Conservation (phyloP, 2,113 vertebrate genomes). For the Sturnus vulgaris region DNA sequence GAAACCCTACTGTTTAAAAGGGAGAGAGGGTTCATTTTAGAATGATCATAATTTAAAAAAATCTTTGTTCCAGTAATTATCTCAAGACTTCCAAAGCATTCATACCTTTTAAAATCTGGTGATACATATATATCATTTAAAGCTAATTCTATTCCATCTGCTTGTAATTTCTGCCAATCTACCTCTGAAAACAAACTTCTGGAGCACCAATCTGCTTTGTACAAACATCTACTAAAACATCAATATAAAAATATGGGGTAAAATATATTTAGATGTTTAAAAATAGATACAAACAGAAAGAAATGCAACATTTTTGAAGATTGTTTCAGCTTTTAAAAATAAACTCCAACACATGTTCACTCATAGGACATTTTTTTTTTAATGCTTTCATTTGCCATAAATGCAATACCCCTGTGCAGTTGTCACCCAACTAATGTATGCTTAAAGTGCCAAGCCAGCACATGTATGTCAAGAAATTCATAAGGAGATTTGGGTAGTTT, state of each 20-base stretch:
- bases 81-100: constrained; percentile 6
- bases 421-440: background rate
- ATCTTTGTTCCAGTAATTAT: background rate
- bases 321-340: background rate
- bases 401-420: background rate
- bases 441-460: background rate
- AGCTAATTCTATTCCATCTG: background rate
- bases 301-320: background rate
- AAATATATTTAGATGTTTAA: background rate
- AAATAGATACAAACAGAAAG: background rate
- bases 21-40: constrained; percentile 20
- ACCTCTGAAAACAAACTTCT: background rate
- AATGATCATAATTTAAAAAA: constrained; percentile 19
- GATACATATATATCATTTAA: background rate
- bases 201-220: background rate
- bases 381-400: background rate
- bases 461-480: background rate
- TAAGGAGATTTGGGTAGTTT: background rate
- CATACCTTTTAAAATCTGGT: background rate
- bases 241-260: background rate
- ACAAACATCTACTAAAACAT: background rate
- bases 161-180: background rate
- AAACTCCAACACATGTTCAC: background rate
- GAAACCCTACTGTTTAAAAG: constrained; percentile 61
- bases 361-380: background rate